These are phyloP conservation scores for Jaculus jaculus DNA, from an alignment of 2,113 vertebrate species.

Conservation along the genomic window DNA sequence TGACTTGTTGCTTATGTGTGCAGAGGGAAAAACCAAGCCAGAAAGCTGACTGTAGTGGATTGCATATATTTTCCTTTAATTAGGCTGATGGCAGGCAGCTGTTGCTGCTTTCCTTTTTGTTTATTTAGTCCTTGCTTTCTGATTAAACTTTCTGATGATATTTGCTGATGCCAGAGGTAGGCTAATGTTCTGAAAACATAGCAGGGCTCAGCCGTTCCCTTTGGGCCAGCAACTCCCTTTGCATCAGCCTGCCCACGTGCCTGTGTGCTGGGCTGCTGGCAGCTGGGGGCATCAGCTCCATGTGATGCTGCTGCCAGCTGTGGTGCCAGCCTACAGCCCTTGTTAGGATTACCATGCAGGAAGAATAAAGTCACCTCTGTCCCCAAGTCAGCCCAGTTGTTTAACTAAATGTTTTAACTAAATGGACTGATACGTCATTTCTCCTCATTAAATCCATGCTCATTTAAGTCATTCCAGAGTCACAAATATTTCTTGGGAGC, in stretches of 20 bases:
- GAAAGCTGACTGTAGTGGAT: slow-evolving; percentile 60
- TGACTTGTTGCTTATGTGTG: slow-evolving; percentile 48
- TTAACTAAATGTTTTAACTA: not conserved
- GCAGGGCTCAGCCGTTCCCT: slow-evolving; percentile 74
- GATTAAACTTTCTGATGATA: slow-evolving; percentile 63
- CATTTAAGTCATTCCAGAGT: not conserved
- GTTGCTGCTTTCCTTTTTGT: slow-evolving; percentile 56
- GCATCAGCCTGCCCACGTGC: not conserved
- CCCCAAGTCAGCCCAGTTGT: not conserved
- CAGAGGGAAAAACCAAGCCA: slow-evolving; percentile 58
- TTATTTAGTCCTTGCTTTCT: slow-evolving; percentile 70
- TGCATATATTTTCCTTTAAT: slow-evolving; percentile 79
- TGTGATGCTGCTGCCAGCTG: not conserved
- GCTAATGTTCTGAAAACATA: slow-evolving; percentile 62
- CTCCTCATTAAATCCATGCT: not conserved
- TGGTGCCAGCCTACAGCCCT: not conserved
- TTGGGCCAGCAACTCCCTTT: slow-evolving; percentile 67
- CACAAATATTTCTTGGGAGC: not conserved
- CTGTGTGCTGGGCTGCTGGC: not conserved
- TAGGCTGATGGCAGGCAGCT: slow-evolving; percentile 81
- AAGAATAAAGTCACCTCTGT: not conserved
- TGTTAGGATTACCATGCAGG: not conserved
- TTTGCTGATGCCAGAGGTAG: slow-evolving; percentile 76
- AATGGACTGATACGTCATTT: not conserved
- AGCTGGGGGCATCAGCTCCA: not conserved